phyloP scores from a whole-genome alignment of 1,140 invertebrate species.

The Drosophila ogumai region DNA sequence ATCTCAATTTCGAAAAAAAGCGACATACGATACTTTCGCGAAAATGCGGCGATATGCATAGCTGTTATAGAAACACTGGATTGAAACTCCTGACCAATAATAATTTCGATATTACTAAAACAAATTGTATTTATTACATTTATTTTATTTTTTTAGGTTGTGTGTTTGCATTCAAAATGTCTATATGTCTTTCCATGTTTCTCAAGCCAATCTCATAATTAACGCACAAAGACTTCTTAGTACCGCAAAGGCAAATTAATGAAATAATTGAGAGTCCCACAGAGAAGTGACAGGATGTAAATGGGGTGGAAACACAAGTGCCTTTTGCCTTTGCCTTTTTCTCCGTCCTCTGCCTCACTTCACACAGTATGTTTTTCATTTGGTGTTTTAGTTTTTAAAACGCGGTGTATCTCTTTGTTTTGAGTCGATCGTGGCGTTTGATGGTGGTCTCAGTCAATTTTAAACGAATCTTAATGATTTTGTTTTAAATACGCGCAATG shows the following conservation, averaged over 20 bases:
- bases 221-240: constrained; percentile 2
- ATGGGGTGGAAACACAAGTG: constrained; percentile 20
- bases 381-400: not conserved
- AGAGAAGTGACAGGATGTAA: constrained; percentile 11
- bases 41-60: too few relatives aligned
- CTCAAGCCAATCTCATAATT: not conserved
- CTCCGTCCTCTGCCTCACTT: not conserved
- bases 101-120: not conserved
- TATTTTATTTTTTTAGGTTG: too few relatives aligned
- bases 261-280: constrained; percentile 13
- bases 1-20: too few relatives aligned
- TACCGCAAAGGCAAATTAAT: constrained; percentile 13
- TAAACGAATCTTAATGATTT: too few relatives aligned
- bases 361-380: constrained; percentile 4
- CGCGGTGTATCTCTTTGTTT: not conserved
- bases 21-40: too few relatives aligned
- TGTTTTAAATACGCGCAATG: too few relatives aligned
- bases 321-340: not conserved
- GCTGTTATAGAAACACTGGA: too few relatives aligned
- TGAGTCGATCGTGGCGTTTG: not conserved
- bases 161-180: not conserved
- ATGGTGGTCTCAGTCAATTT: not conserved
- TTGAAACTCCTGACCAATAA: too few relatives aligned
- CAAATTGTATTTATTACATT: not conserved
- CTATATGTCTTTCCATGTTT: not conserved